Evolutionary conservation across 1,140 invertebrate genomes (phyloP).

Genomic region (Battus philenor): DNA sequence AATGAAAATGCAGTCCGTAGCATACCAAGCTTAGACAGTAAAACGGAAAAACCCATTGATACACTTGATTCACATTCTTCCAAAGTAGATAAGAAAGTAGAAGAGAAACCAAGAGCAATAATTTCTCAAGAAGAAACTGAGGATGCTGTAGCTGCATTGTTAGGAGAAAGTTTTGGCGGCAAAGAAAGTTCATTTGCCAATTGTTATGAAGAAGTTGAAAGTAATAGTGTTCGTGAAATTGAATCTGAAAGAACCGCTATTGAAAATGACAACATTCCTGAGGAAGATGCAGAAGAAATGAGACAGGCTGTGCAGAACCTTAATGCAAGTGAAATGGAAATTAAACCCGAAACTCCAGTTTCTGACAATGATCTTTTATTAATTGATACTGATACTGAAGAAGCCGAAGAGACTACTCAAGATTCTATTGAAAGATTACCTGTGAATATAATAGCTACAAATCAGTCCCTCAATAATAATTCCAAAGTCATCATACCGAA

Average conservation of each 20-base stretch:
- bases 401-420: conserved; percentile 69
- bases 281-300: conserved; percentile 86
- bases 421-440: conserved; percentile 59
- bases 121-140: conserved; percentile 95
- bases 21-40: conserved; percentile 57
- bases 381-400: conserved; percentile 91
- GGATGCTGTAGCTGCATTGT: conserved; percentile 90
- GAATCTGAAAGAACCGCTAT: conserved; percentile 60
- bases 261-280: conserved; percentile 76
- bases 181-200: conserved; percentile 69
- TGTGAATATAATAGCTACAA: conserved; percentile 60
- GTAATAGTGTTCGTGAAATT: conserved; percentile 43
- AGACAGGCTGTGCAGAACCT: conserved; percentile 86
- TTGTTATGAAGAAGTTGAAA: conserved; percentile 72
- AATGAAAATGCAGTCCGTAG: conserved; percentile 86
- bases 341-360: conserved; percentile 89
- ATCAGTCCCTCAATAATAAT: conserved; percentile 38
- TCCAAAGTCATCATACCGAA: conserved; percentile 29
- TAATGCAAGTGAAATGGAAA: conserved; percentile 83
- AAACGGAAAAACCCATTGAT: conserved; percentile 32
- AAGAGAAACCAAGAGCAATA: conserved; percentile 87
- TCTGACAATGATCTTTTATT: conserved; percentile 89
- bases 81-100: conserved; percentile 76
- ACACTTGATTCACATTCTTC: conserved; percentile 35
- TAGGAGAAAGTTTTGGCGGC: conserved; percentile 88